Conservation (phyloP, 2,113 vertebrate genomes). For the Seriola aureovittata region DNA sequence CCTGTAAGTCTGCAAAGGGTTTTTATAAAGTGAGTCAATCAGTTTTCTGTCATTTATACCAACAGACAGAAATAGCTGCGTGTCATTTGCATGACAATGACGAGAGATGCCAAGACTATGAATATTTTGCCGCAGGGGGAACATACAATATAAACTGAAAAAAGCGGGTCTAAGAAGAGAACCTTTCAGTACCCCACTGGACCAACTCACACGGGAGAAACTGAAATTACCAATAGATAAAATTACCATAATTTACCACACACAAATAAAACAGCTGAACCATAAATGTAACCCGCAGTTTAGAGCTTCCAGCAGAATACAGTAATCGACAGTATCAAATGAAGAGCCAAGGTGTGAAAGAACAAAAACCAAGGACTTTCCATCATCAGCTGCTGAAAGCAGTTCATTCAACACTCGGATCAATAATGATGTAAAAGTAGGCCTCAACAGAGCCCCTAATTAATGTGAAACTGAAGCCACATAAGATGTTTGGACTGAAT, state of each 20-base stretch:
- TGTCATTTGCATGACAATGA: conserved; percentile 50
- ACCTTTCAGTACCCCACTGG: conserved; percentile 19
- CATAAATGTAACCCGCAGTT: not conserved
- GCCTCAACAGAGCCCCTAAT: conserved; percentile 36
- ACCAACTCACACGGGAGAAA: conserved; percentile 28
- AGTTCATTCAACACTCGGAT: conserved; percentile 37
- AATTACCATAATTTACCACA: conserved; percentile 49
- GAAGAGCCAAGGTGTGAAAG: not conserved
- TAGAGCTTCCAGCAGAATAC: conserved; percentile 7
- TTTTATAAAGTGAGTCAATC: conserved; percentile 14
- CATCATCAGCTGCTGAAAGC: conserved; percentile 11
- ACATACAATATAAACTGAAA: conserved; percentile 26
- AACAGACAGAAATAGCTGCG: conserved; percentile 31
- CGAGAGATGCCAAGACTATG: conserved; percentile 14
- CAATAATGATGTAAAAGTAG: conserved; percentile 45
- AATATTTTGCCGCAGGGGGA: conserved; percentile 32
- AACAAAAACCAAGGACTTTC: conserved; percentile 24
- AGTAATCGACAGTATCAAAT: conserved; percentile 10
- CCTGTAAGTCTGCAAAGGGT: not conserved
- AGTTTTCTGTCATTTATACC: conserved; percentile 25
- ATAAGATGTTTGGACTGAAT: conserved; percentile 23
- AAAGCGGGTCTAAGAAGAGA: conserved; percentile 23
- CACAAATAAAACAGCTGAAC: conserved; percentile 1
- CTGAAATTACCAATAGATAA: conserved; percentile 26
- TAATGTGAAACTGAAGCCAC: conserved; percentile 26